Evolutionary conservation across 2,797 vertebrate genomes (phyloP).

Genomic region (Galagoides demidoff): DNA sequence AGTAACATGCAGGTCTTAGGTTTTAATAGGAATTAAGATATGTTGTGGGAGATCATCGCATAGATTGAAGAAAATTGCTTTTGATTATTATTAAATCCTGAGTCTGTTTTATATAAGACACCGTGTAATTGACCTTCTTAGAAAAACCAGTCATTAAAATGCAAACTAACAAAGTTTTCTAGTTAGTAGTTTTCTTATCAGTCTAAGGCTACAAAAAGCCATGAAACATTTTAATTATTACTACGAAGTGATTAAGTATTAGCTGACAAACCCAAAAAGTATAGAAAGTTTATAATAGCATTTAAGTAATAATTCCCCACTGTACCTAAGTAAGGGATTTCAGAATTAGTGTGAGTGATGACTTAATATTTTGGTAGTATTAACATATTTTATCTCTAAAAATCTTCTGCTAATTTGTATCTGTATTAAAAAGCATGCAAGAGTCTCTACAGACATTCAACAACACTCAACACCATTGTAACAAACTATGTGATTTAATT

Average conservation of each 20-base stretch:
- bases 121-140: background rate
- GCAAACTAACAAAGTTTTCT: background rate
- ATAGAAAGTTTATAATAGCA: background rate
- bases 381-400: background rate
- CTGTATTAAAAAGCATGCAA: background rate
- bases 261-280: background rate
- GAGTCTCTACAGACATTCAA: background rate
- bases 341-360: background rate
- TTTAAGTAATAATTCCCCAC: background rate
- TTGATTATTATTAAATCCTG: background rate
- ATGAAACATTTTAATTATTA: background rate
- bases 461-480: background rate
- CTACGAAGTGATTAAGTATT: background rate
- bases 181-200: background rate
- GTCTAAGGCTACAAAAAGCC: background rate
- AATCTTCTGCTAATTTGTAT: background rate
- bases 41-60: background rate
- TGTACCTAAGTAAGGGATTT: background rate
- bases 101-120: background rate
- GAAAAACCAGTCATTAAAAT: background rate
- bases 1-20: background rate
- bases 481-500: background rate
- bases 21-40: background rate
- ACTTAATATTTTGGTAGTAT: background rate
- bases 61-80: background rate